A percentile compares a stretch with the other conserved stretches of the same genome.
Conservation (phyloP, 2,888 invertebrate species). For the Bursaphelenchus okinawaensis region DNA sequence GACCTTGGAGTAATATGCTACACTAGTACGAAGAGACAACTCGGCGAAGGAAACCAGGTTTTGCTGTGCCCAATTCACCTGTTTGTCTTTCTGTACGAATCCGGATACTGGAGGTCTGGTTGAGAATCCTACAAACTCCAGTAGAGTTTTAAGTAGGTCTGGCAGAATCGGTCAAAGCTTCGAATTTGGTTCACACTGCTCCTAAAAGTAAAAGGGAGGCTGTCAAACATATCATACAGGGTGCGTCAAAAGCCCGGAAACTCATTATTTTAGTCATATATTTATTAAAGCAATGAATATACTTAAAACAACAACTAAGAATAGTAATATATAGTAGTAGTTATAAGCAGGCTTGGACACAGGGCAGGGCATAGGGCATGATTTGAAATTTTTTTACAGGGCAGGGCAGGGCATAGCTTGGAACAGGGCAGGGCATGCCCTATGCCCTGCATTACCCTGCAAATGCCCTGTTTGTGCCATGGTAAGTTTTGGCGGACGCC, state of each 20-base stretch:
- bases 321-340: too few relatives aligned
- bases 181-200: conserved; percentile 23
- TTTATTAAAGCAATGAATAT: too few relatives aligned
- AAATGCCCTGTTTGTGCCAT: too few relatives aligned
- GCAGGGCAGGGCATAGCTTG: too few relatives aligned
- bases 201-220: conserved; percentile 16
- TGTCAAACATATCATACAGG: not conserved
- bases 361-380: too few relatives aligned
- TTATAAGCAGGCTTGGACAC: too few relatives aligned
- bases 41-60: conserved; percentile 82
- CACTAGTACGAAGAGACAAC: conserved; percentile 70
- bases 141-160: conserved; percentile 59
- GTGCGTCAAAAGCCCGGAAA: not conserved
- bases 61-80: conserved; percentile 73
- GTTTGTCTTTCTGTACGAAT: conserved; percentile 30
- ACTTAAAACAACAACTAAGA: too few relatives aligned
- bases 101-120: conserved; percentile 30
- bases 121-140: conserved; percentile 58
- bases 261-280: too few relatives aligned
- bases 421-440: too few relatives aligned
- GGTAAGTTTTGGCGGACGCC: too few relatives aligned
- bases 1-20: conserved; percentile 72
- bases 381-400: too few relatives aligned
- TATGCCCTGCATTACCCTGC: too few relatives aligned
- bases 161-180: conserved; percentile 50